Base-by-base conservation (phyloP, 2,113 vertebrate species). In the Albula goreensis region DNA sequence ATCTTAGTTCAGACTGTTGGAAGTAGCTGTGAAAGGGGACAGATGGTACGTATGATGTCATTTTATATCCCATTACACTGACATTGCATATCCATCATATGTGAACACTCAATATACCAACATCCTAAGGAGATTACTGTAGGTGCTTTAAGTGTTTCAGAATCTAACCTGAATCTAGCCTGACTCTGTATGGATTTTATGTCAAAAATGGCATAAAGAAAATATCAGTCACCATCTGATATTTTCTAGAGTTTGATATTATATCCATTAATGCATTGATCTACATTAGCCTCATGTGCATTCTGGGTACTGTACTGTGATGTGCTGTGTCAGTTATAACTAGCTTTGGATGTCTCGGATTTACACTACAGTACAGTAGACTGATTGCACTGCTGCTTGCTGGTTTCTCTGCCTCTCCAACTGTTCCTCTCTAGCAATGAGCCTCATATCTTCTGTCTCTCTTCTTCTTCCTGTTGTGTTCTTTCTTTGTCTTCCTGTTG, bases 151-250 rank as follows among this genome's bases (percentile, higher is more conserved):
- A 25, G n/a, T 74, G 22, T 74, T 22, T n/a, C 4, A 31, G 25
- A 74, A 10, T 70, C 22, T 74, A 25, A 74, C 10, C 19, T 70
- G 19, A 70, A n/a, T 5, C n/a, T 31, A 41, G 31, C 31, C 31
- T 41, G 31, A 41, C 31, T 41, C 31, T 74, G 5, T 10, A 74
- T n/a, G 31, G 70, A n/a, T 25, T 31, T 52, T 31, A 51, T 78
- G 66, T 49, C 48, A 70, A 60, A 25, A 60, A n/a, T 83, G 22
- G 22, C 74, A 52, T 66, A 78, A 57, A 83, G 8, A 78, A 74
- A 83, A 87, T 81, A 87, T 88, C 82, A 88, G 66, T 25, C 10
- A 15, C 22, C 70, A 78, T 31, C 49, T 78, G 50, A 50, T 49
- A 49, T 79, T 79, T 25, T 25, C n/a, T 10, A 31, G 19, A 74